phyloP scores from a whole-genome alignment of 1,140 invertebrate genomes.

The Eubasilissa regina region DNA sequence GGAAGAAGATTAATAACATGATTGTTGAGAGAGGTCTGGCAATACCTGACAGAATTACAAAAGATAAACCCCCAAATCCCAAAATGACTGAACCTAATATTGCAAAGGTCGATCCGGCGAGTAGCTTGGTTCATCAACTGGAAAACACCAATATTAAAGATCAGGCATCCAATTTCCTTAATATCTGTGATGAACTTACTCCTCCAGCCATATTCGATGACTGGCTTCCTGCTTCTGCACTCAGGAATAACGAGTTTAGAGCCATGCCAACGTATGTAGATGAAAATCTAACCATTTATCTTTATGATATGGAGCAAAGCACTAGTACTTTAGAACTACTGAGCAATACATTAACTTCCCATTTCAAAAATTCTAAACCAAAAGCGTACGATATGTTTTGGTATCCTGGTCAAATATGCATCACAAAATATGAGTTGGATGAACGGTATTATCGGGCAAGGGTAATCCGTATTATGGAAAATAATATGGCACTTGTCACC shows the following conservation, averaged over 20 bases:
- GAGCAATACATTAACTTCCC: conserved; percentile 68
- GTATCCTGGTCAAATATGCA: conserved; percentile 75
- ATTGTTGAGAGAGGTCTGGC: conserved; percentile 74
- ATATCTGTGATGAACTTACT: background rate
- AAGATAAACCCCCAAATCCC: background rate
- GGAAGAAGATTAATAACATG: conserved; percentile 71
- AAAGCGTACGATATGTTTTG: conserved; percentile 70
- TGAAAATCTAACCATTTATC: conserved; percentile 71
- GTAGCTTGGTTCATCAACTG: background rate
- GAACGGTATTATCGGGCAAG: conserved; percentile 76
- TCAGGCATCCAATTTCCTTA: background rate
- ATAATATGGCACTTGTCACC: conserved; percentile 68
- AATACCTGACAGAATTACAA: conserved; percentile 66
- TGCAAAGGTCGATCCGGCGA: too few relatives aligned
- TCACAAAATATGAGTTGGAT: conserved; percentile 76
- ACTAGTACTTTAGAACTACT: conserved; percentile 70
- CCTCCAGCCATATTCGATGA: conserved; percentile 61
- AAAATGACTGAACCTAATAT: too few relatives aligned
- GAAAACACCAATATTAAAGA: background rate
- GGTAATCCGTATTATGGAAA: conserved; percentile 67
- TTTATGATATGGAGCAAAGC: conserved; percentile 68
- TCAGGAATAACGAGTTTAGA: conserved; percentile 68
- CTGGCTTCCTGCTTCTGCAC: conserved; percentile 65
- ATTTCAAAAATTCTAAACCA: conserved; percentile 67
- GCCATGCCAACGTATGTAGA: conserved; percentile 74